phyloP scores from a whole-genome alignment of 1,140 invertebrate species.

The Drosophila guanche region DNA sequence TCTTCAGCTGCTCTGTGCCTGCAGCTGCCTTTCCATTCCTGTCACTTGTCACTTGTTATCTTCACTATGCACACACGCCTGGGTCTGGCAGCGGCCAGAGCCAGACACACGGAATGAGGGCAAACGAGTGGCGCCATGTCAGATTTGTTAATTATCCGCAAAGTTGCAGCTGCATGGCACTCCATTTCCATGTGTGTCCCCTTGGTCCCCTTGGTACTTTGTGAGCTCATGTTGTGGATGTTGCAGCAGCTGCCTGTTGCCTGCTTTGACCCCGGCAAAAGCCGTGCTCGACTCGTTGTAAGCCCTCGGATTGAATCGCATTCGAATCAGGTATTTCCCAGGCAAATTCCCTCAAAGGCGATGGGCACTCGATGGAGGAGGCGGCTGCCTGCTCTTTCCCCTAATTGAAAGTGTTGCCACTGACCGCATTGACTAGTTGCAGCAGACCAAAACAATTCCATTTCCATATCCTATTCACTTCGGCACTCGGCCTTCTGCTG shows the following conservation, averaged over 20 bases:
- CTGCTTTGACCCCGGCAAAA: neutral
- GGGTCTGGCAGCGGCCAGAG: too few species aligned
- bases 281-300: neutral
- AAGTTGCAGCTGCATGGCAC: slow-evolving; percentile 13
- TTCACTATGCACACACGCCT: neutral
- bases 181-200: slow-evolving; percentile 4
- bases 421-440: slow-evolving; percentile 23
- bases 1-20: neutral
- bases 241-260: neutral
- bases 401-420: slow-evolving; percentile 50
- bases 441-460: slow-evolving; percentile 27
- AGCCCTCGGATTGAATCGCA: slow-evolving; percentile 25
- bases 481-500: too few species aligned
- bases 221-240: slow-evolving; percentile 1
- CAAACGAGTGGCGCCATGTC: neutral
- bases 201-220: slow-evolving; percentile 13
- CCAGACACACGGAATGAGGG: neutral
- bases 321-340: neutral
- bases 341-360: too few species aligned
- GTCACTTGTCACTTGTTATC: too few species aligned
- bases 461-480: slow-evolving; percentile 16
- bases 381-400: neutral
- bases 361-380: too few species aligned
- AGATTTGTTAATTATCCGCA: slow-evolving; percentile 54
- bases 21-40: slow-evolving; percentile 1